Conservation (phyloP, 2,113 vertebrate genomes). For the Gnathonemus longibarbis region DNA sequence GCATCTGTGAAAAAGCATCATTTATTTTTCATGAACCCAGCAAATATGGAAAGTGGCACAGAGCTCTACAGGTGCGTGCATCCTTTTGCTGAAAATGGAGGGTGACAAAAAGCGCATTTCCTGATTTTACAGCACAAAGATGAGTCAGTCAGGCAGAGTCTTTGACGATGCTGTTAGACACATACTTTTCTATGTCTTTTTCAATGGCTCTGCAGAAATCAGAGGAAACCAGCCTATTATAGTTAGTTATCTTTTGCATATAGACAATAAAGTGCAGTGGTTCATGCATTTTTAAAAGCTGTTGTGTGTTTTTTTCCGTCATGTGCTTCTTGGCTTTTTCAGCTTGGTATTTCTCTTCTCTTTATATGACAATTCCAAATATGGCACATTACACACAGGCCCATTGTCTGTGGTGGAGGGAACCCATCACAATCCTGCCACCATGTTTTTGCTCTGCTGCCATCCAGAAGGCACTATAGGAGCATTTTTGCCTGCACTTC, state of each 20-base stretch:
- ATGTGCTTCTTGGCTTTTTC: neutral
- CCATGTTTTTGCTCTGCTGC: neutral
- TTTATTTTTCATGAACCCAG: neutral
- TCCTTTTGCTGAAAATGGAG: neutral
- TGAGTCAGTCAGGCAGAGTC: neutral
- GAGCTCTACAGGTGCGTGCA: neutral
- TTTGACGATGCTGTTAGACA: neutral
- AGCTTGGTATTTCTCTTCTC: neutral
- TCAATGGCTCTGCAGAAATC: neutral
- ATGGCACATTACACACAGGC: neutral
- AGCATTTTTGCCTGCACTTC: neutral
- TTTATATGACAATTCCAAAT: neutral
- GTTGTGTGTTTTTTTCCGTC: neutral
- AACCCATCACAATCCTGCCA: neutral
- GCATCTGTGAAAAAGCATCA: neutral
- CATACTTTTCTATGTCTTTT: neutral
- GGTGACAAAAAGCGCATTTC: neutral
- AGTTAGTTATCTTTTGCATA: neutral
- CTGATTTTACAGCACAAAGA: neutral
- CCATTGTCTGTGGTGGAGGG: neutral
- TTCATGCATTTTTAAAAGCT: neutral
- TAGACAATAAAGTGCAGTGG: neutral
- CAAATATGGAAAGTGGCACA: neutral
- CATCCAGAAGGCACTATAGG: neutral
- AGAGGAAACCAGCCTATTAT: neutral